Percentiles rank a stretch among this genome's conserved stretches.
Conservation (phyloP, 2,888 invertebrate genomes). For the Branchellion lobata region DNA sequence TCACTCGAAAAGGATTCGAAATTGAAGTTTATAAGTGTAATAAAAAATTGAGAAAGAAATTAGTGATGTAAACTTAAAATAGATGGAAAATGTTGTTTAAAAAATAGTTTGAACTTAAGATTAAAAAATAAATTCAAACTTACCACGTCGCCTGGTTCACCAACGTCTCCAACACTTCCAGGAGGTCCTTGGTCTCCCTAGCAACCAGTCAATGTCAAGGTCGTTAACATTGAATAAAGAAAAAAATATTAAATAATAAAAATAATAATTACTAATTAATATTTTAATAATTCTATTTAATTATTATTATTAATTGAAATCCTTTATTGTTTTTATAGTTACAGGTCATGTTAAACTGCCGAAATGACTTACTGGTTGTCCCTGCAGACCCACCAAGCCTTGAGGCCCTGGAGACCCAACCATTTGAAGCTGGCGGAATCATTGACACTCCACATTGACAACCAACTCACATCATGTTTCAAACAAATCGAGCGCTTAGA, state of each 20-base stretch:
- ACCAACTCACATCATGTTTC: too few relatives aligned
- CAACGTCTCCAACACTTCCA: conserved; percentile 18
- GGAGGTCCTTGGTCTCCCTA: conserved; percentile 13
- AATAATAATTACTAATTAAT: not conserved
- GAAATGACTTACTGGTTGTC: conserved; percentile 65
- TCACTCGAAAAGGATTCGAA: too few relatives aligned
- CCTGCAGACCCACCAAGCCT: conserved; percentile 78
- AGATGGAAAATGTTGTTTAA: too few relatives aligned
- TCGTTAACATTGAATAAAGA: not conserved
- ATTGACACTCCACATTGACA: too few relatives aligned
- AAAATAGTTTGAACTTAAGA: not conserved
- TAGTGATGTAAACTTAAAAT: too few relatives aligned
- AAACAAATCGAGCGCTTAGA: too few relatives aligned
- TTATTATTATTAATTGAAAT: too few relatives aligned
- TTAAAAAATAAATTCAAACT: not conserved
- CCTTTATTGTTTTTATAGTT: too few relatives aligned
- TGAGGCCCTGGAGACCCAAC: conserved; percentile 77
- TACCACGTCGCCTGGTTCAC: conserved; percentile 35
- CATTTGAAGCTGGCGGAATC: conserved; percentile 59
- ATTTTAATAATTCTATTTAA: not conserved
- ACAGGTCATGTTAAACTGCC: not conserved
- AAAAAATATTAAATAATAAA: not conserved
- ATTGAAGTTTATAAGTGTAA: too few relatives aligned
- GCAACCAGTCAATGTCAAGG: not conserved
- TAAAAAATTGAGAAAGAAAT: too few relatives aligned